Conservation (phyloP, 2,888 invertebrate genomes). For the Nycteola revayana region DNA sequence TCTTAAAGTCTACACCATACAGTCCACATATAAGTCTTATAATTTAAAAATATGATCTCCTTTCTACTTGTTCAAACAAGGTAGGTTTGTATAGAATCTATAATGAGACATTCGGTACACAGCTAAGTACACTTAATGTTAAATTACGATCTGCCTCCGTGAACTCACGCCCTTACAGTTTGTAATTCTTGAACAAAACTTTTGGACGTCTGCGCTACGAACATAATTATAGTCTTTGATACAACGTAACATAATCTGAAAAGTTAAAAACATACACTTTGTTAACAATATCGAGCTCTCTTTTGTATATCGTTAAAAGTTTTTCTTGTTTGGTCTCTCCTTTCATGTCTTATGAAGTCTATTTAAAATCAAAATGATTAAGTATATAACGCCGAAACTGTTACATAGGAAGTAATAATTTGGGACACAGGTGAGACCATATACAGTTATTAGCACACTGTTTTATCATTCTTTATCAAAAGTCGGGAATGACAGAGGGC, state of each 20-base stretch:
- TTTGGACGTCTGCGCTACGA: slow-evolving; percentile 7
- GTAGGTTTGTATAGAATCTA: no score
- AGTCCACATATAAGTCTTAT: no score
- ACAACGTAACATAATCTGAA: slow-evolving; percentile 12
- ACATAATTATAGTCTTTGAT: slow-evolving; percentile 18
- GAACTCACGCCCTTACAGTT: slow-evolving; percentile 4
- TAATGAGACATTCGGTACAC: no score
- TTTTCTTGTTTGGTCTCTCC: slow-evolving; percentile 2
- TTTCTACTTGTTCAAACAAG: no score
- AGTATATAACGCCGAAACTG: no score
- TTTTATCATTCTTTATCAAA: no score
- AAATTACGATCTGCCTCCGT: slow-evolving; percentile 4
- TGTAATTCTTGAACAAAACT: slow-evolving; percentile 10
- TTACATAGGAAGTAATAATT: no score
- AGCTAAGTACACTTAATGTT: slow-evolving; percentile 3
- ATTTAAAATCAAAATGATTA: not conserved
- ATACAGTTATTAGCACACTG: no score
- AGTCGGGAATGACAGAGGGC: no score
- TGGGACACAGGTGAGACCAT: no score
- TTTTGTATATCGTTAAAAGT: slow-evolving; percentile 8
- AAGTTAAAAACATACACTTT: slow-evolving; percentile 15
- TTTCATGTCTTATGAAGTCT: not conserved
- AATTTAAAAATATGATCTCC: no score
- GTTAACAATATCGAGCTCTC: slow-evolving; percentile 11
- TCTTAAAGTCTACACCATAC: no score